Conservation (phyloP, 2,113 vertebrate genomes). For the Hirundichthys speculiger region DNA sequence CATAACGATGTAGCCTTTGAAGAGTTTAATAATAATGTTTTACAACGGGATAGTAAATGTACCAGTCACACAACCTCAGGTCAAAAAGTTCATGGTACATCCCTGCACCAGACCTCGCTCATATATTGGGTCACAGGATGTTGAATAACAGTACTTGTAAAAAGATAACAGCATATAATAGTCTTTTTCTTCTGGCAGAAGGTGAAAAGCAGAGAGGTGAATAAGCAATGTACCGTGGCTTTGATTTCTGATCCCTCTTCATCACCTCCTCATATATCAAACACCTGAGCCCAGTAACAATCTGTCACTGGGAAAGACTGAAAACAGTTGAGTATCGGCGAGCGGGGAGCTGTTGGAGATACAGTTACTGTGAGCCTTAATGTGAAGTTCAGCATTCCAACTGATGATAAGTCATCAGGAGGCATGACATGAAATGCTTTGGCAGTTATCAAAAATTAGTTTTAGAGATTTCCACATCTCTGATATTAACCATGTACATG, state of each 20-base stretch:
- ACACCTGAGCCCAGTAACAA: conserved; percentile 12
- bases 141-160: no score
- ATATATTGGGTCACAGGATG: no score
- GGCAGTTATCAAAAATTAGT: not conserved
- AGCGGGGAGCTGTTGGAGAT: not conserved
- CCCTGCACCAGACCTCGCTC: no score
- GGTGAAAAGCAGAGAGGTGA: not conserved
- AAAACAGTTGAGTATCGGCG: conserved; percentile 19
- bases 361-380: not conserved
- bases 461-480: not conserved
- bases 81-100: no score
- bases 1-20: no score
- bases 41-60: no score
- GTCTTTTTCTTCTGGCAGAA: no score
- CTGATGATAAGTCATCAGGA: not conserved
- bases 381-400: conserved; percentile 4
- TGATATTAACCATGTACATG: not conserved
- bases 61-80: no score
- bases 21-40: no score
- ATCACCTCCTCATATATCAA: conserved; percentile 45
- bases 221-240: accelerated
- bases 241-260: conserved; percentile 11
- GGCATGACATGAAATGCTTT: not conserved
- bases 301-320: conserved; percentile 1
- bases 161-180: no score